Conservation (phyloP, 2,113 vertebrate genomes). For the Spheniscus mendiculus region DNA sequence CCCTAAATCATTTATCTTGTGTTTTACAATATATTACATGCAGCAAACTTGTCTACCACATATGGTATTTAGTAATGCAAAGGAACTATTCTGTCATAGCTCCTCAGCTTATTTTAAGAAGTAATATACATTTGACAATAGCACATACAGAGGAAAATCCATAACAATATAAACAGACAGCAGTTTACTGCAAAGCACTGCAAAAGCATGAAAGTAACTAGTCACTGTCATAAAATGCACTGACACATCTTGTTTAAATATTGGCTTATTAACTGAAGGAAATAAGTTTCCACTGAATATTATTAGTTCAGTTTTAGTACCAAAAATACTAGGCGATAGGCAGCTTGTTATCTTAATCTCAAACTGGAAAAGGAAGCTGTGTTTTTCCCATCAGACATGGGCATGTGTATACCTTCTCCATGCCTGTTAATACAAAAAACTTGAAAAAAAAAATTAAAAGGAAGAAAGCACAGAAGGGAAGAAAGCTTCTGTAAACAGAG, state of each 20-base stretch:
- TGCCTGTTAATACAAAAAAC: not conserved
- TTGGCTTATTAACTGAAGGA: not conserved
- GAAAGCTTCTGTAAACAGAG: not conserved
- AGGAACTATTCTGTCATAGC: not conserved
- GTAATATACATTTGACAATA: not conserved
- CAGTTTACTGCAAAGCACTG: not conserved
- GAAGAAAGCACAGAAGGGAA: not conserved
- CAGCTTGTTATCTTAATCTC: not conserved
- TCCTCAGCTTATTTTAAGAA: not conserved
- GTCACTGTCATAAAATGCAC: not conserved
- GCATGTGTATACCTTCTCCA: not conserved
- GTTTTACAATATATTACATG: not conserved
- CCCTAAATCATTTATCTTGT: not conserved
- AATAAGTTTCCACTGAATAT: not conserved
- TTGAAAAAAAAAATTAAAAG: not conserved
- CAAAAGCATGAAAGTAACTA: not conserved
- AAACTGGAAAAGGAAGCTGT: not conserved
- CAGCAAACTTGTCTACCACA: not conserved
- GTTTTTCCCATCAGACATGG: not conserved
- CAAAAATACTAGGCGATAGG: not conserved
- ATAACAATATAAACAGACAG: not conserved
- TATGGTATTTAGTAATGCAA: not conserved
- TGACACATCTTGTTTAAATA: slow-evolving; percentile 3
- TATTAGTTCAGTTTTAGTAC: not conserved
- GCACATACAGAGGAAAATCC: not conserved